Conservation (phyloP, 2,888 invertebrate genomes). For the Nymphalis c-album region DNA sequence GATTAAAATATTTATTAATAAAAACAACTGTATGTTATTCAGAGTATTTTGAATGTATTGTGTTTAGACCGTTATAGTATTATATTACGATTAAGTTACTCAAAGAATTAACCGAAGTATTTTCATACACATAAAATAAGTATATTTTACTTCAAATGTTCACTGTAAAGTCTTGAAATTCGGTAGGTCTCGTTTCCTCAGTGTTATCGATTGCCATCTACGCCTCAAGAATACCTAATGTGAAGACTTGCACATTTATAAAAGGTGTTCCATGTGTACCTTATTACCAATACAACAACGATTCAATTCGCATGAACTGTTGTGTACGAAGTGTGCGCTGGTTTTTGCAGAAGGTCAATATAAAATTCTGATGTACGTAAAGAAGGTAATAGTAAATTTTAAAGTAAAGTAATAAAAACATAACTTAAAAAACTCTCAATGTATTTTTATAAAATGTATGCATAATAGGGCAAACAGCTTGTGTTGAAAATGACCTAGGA, state of each 20-base stretch:
- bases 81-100: too few relatives aligned
- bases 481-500: too few relatives aligned
- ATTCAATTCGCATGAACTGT: constrained; percentile 31
- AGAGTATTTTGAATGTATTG: too few relatives aligned
- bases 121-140: neutral
- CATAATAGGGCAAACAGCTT: too few relatives aligned
- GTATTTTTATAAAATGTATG: too few relatives aligned
- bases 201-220: constrained; percentile 61
- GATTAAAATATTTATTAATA: too few relatives aligned
- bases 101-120: too few relatives aligned
- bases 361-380: constrained; percentile 3
- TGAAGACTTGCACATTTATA: constrained; percentile 22
- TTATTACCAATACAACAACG: constrained; percentile 33
- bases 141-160: neutral
- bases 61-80: too few relatives aligned
- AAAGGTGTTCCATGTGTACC: constrained; percentile 22
- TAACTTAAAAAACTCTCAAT: too few relatives aligned
- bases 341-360: constrained; percentile 33
- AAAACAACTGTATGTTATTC: too few relatives aligned
- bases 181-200: constrained; percentile 51
- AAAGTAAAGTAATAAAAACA: neutral
- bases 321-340: neutral
- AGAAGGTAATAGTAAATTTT: neutral
- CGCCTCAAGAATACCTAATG: constrained; percentile 61
- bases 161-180: constrained; percentile 24